Percentiles rank a stretch among this genome's conserved stretches.
Evolutionary conservation across 2,888 invertebrate genomes (phyloP).

Genomic region (Rhorus exstirpatorius): DNA sequence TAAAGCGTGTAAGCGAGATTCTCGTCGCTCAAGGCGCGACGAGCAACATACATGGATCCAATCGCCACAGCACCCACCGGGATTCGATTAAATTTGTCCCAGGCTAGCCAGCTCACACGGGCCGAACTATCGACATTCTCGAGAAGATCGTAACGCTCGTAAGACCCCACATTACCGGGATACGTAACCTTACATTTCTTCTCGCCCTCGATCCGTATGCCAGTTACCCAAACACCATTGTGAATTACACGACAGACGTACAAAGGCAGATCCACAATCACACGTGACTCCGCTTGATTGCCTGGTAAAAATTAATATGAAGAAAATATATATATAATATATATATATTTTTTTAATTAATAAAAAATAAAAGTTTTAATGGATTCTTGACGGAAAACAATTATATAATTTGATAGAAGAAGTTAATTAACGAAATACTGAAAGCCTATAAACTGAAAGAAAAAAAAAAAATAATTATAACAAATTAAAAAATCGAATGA

Average conservation of each 20-base stretch:
- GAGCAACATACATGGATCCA: constrained; percentile 86
- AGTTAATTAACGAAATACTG: too few relatives aligned
- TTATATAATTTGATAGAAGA: too few relatives aligned
- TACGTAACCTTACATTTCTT: constrained; percentile 89
- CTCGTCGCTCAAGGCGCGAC: constrained; percentile 82
- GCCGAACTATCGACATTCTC: constrained; percentile 93
- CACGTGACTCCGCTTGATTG: constrained; percentile 74
- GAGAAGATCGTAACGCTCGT: too few relatives aligned
- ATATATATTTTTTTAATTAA: not conserved
- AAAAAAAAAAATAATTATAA: not conserved
- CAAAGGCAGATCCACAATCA: constrained; percentile 80
- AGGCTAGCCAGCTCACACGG: constrained; percentile 91
- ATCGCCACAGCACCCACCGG: constrained; percentile 89
- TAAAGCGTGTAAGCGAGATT: constrained; percentile 87
- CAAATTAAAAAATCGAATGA: not conserved
- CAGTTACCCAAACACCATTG: constrained; percentile 92
- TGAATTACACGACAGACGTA: constrained; percentile 92
- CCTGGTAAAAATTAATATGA: constrained; percentile 36
- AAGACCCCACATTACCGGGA: constrained; percentile 87
- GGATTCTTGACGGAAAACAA: too few relatives aligned
- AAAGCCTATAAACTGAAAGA: too few relatives aligned
- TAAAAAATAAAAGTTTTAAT: not conserved
- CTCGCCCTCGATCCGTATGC: constrained; percentile 89
- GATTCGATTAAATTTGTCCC: constrained; percentile 90
- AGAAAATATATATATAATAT: too few relatives aligned